Percentiles rank a stretch among this genome's conserved stretches.
These are phyloP conservation scores for Hyles euphorbiae DNA, from an alignment of 1,140 invertebrate genomes.

Conservation along the genomic window DNA sequence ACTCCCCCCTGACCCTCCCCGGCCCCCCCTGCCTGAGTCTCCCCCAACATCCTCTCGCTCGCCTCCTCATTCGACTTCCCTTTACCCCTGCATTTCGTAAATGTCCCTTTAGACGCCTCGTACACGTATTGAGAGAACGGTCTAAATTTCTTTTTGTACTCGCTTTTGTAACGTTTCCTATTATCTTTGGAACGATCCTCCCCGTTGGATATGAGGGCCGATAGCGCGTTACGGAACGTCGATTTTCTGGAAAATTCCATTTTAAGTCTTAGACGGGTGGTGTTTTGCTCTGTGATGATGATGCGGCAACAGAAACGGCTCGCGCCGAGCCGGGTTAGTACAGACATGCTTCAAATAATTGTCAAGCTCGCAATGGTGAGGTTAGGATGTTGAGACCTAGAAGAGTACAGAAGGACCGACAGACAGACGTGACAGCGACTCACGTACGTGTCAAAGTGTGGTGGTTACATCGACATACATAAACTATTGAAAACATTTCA, in stretches of 20 bases:
- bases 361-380: slow-evolving; percentile 70
- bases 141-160: slow-evolving; percentile 88
- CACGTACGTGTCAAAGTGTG: slow-evolving; percentile 57
- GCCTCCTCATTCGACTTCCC: slow-evolving; percentile 71
- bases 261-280: slow-evolving; percentile 64
- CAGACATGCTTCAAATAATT: slow-evolving; percentile 72
- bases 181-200: slow-evolving; percentile 75
- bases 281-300: slow-evolving; percentile 50
- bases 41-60: slow-evolving; percentile 61
- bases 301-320: slow-evolving; percentile 68
- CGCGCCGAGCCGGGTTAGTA: slow-evolving; percentile 69
- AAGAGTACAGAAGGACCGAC: slow-evolving; percentile 59
- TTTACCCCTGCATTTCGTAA: slow-evolving; percentile 79
- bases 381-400: slow-evolving; percentile 63
- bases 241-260: slow-evolving; percentile 76
- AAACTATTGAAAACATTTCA: slow-evolving; percentile 63
- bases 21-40: slow-evolving; percentile 61
- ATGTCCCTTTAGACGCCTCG: slow-evolving; percentile 83
- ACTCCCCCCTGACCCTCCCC: slow-evolving; percentile 75
- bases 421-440: slow-evolving; percentile 38
- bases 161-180: slow-evolving; percentile 79
- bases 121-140: slow-evolving; percentile 89
- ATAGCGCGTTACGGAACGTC: slow-evolving; percentile 76
- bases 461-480: slow-evolving; percentile 71
- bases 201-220: slow-evolving; percentile 73